Percentiles rank a stretch among this genome's conserved stretches.
Conservation (phyloP, 2,888 invertebrate species). For the Pristionchus fissidentatus region DNA sequence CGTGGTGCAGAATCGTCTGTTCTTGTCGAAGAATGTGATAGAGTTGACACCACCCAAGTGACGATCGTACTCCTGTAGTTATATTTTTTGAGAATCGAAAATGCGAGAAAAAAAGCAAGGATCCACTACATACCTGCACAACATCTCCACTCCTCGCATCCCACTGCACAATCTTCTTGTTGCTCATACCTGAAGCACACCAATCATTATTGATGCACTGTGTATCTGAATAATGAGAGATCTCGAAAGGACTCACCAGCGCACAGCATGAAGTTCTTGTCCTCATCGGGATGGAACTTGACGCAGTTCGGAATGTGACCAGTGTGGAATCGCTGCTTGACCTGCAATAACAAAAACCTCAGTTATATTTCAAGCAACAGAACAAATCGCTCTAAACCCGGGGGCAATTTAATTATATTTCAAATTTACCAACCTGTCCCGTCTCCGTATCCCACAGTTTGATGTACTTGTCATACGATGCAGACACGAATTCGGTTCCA, state of each 20-base stretch:
- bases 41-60: constrained; percentile 98
- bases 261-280: constrained; percentile 96
- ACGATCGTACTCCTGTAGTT: constrained; percentile 92
- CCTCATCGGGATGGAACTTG: constrained; percentile 96
- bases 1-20: constrained; percentile 95
- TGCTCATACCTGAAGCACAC: constrained; percentile 87
- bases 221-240: not conserved
- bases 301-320: constrained; percentile 97
- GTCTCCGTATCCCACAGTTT: constrained; percentile 99
- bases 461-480: constrained; percentile 94
- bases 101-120: not conserved
- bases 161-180: constrained; percentile 99
- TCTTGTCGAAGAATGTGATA: constrained; percentile 98
- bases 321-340: constrained; percentile 86
- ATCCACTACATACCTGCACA: constrained; percentile 78
- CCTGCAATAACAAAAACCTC: constrained; percentile 73
- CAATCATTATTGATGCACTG: not conserved
- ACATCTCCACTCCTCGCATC: constrained; percentile 94
- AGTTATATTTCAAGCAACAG: constrained; percentile 72
- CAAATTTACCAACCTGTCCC: constrained; percentile 78
- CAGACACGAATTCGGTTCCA: constrained; percentile 92
- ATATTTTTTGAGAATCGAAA: not conserved
- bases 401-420: not conserved
- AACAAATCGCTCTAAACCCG: not conserved
- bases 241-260: constrained; percentile 48